Conservation (phyloP, 2,797 vertebrate genomes). For the Oreochromis grahami region DNA sequence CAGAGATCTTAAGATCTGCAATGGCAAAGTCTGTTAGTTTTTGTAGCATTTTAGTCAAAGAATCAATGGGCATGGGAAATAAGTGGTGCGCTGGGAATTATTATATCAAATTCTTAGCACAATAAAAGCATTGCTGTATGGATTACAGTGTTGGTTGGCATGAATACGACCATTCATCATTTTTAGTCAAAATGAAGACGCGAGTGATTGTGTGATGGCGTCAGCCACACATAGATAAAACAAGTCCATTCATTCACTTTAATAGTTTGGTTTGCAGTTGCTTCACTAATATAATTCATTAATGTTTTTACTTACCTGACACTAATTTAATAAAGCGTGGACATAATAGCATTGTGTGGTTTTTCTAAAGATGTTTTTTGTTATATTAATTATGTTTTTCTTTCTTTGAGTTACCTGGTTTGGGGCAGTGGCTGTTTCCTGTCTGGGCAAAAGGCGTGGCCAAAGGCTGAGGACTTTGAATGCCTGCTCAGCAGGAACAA, state of each 20-base stretch:
- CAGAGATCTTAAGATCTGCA: not conserved
- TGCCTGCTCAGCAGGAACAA: not conserved
- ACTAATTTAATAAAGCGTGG: not conserved
- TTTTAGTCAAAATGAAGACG: not conserved
- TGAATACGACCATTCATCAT: not conserved
- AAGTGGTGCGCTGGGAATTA: not conserved
- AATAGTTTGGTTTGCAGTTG: not conserved
- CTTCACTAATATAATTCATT: not conserved
- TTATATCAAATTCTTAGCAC: rapidly evolving
- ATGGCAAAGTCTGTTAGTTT: not conserved
- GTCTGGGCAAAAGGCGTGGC: rapidly evolving
- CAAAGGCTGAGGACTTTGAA: rapidly evolving
- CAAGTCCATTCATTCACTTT: not conserved
- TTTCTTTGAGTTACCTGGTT: not conserved
- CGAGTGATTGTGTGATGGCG: not conserved
- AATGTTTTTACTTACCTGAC: not conserved
- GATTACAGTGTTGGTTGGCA: not conserved
- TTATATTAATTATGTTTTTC: not conserved
- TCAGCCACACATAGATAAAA: not conserved
- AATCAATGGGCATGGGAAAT: not conserved
- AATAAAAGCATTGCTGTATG: not conserved
- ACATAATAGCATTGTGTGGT: rapidly evolving
- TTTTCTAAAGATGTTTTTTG: not conserved
- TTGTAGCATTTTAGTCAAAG: not conserved
- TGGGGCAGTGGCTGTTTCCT: not conserved